Evolutionary conservation across 2,888 invertebrate species (phyloP).

Genomic region (Campoplex capitator): DNA sequence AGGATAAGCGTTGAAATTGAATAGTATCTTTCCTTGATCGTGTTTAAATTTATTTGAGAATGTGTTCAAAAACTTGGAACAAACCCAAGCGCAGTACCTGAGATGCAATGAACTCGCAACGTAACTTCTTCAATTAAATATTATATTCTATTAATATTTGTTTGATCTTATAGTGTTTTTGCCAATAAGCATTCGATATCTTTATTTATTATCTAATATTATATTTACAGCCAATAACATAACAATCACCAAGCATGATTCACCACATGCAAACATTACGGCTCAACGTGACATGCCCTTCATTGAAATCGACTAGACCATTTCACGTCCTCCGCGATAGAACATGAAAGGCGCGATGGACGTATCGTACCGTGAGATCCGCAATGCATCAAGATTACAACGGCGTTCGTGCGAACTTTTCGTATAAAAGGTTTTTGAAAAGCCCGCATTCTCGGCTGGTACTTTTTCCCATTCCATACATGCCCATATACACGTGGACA

Average conservation of each 20-base stretch:
- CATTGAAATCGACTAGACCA: slow-evolving; percentile 62
- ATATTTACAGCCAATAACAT: slow-evolving; percentile 19
- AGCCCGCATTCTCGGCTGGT: slow-evolving; percentile 52
- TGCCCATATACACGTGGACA: slow-evolving; percentile 12
- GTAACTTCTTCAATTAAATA: not conserved
- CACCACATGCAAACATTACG: slow-evolving; percentile 11
- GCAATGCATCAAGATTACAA: slow-evolving; percentile 78
- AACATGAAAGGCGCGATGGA: slow-evolving; percentile 44
- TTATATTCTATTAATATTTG: no score
- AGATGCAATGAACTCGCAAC: not conserved
- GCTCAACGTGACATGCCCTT: slow-evolving; percentile 44
- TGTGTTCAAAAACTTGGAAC: not conserved
- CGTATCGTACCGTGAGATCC: slow-evolving; percentile 72
- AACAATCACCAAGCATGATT: slow-evolving; percentile 18
- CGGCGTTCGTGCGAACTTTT: slow-evolving; percentile 76
- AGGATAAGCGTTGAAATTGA: slow-evolving; percentile 14
- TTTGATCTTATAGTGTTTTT: not conserved
- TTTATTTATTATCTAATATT: slow-evolving; percentile 15
- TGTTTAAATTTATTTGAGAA: slow-evolving; percentile 1
- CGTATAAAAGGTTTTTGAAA: slow-evolving; percentile 71
- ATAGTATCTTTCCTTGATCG: not conserved
- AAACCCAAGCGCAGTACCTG: not conserved
- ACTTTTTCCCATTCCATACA: slow-evolving; percentile 22
- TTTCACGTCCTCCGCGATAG: slow-evolving; percentile 50
- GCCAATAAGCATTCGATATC: not conserved